Evolutionary conservation across 2,113 vertebrate genomes (phyloP).

Genomic region (Cochlearius cochlearius): DNA sequence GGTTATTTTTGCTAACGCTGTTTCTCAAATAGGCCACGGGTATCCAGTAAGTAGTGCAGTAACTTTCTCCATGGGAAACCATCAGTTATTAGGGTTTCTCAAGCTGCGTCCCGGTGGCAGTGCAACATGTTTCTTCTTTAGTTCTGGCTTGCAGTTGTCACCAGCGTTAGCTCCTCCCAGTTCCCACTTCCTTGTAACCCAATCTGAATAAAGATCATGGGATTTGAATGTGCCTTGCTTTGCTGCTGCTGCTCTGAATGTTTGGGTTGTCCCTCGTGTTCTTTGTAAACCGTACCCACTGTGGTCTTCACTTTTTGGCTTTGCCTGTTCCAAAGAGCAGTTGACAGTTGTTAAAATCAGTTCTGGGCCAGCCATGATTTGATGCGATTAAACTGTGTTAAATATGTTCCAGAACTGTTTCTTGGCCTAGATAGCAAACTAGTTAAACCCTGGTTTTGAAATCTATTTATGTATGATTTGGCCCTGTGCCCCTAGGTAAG

Average conservation of each 20-base stretch:
- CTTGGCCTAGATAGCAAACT: constrained; percentile 59
- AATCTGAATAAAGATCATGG: constrained; percentile 52
- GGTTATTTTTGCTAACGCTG: constrained; percentile 47
- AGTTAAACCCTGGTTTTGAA: constrained; percentile 23
- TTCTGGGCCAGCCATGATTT: constrained; percentile 46
- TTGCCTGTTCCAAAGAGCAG: not conserved
- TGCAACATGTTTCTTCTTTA: constrained; percentile 30
- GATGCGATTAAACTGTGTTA: constrained; percentile 58
- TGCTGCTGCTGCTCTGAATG: not conserved
- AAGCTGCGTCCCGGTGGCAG: not conserved
- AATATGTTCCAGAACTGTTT: constrained; percentile 56
- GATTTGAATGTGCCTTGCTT: constrained; percentile 29
- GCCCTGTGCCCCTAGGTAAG: not conserved
- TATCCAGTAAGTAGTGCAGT: constrained; percentile 25
- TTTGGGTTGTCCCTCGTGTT: not conserved
- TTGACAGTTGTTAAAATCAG: constrained; percentile 59
- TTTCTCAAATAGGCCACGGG: constrained; percentile 49
- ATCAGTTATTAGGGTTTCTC: constrained; percentile 12
- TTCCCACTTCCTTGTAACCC: constrained; percentile 53
- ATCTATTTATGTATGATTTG: not conserved
- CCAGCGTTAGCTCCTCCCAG: constrained; percentile 20
- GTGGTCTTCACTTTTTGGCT: not conserved
- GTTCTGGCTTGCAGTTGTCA: constrained; percentile 46
- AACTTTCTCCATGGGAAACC: constrained; percentile 32
- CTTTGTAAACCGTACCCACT: not conserved